Evolutionary conservation across 2,888 invertebrate genomes (phyloP).

Genomic region (Zaprionus obscuricornis): DNA sequence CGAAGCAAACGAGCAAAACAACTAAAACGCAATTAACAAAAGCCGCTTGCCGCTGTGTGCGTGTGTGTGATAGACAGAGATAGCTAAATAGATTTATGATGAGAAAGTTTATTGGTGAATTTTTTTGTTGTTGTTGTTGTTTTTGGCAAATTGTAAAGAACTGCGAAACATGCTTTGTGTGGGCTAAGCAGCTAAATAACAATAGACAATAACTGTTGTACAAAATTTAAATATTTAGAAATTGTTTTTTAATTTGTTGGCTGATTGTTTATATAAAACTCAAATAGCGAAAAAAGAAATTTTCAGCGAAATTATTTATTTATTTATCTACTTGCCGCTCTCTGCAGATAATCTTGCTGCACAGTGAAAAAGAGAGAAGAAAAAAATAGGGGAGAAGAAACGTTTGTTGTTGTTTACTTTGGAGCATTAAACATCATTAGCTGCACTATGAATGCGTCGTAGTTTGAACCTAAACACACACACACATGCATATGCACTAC

Average conservation of each 20-base stretch:
- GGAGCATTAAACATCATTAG: background rate
- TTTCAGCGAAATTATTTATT: no score
- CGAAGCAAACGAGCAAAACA: conserved; percentile 75
- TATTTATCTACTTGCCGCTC: no score
- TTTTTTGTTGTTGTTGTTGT: no score
- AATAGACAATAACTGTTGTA: no score
- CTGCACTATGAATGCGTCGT: background rate
- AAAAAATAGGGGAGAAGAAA: conserved; percentile 9
- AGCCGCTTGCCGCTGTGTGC: conserved; percentile 14
- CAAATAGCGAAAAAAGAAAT: no score
- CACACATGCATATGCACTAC: background rate
- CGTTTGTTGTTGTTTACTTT: conserved; percentile 31
- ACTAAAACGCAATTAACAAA: conserved; percentile 70
- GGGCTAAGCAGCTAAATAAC: no score
- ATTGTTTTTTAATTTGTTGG: no score
- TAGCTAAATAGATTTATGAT: conserved; percentile 7
- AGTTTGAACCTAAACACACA: background rate
- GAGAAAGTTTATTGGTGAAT: conserved; percentile 34
- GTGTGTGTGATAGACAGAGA: conserved; percentile 16
- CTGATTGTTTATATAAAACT: no score
- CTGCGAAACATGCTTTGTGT: no score
- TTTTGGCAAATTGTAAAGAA: background rate
- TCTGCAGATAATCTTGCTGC: background rate
- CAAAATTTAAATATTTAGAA: no score
- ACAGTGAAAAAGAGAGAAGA: background rate